Evolutionary conservation across 2,113 vertebrate species (phyloP), one percentile per base, ranked within the genome.

Genomic region (Ramphastos sulfuratus): DNA sequence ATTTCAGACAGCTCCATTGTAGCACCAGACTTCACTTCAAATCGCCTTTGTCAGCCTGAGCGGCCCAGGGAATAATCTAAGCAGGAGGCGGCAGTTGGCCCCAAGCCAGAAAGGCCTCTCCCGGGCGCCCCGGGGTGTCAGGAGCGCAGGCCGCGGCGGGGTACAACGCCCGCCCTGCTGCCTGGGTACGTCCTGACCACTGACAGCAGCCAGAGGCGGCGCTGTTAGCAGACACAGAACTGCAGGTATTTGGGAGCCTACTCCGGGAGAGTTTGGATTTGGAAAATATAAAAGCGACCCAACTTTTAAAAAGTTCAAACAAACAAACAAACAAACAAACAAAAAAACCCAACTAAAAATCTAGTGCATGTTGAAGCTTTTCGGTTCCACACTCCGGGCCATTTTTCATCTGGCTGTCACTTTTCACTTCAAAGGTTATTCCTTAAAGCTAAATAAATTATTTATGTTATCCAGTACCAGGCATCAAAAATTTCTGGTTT

Each of bases 371-470:
- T 64, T 93, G 60, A 93, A 90, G 85, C 23, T 71, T 94, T 95
- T 87, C 93, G 71, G 83, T 85, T 96, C 83, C 63, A 91, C 2
- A 33, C 87, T 86, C 69, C 65, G 37, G 72, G 91, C 72, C 81
- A 84, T 93, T 94, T 85, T 89, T 93, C 91, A 94, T 92, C 70
- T 76, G 76, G 81, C 85, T 95, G 95, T 71, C 95, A 91, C 94
- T 95, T 95, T 93, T 94, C 89, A 95, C 91, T 94, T 97, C 91
- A 94, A 95, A 96, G 83, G 81, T 92, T 92, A 95, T 85, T 95
- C 74, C 91, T 94, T 94, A 90, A 89, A 93, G 83, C 70, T 75
- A 93, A 89, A 94, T 95, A 93, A 96, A 96, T 90, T 97, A 97
- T 96, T 97, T 96, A 96, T 82, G 84, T 91, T 96, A 91, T 63